Conservation (phyloP, 1,140 invertebrate species). For the Octopus sinensis region DNA sequence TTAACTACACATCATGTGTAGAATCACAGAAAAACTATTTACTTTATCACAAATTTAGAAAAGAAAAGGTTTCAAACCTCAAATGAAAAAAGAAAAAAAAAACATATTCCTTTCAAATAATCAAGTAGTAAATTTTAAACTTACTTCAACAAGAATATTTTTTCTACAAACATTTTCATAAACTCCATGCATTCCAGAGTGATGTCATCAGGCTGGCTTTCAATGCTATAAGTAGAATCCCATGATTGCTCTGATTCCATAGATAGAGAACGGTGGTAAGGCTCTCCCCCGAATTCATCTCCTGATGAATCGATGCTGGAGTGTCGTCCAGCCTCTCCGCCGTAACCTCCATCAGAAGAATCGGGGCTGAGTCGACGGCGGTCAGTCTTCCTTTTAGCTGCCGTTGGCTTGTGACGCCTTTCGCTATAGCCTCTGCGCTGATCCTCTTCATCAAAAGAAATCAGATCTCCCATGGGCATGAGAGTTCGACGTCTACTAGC, state of each 20-base stretch:
- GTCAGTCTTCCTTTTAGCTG: neutral
- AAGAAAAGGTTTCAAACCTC: too few species aligned
- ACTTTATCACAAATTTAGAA: too few species aligned
- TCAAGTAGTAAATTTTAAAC: conserved; percentile 10
- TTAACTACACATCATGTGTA: too few species aligned
- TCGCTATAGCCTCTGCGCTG: conserved; percentile 21
- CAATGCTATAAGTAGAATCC: conserved; percentile 70
- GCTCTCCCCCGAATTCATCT: conserved; percentile 35
- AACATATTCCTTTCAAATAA: neutral
- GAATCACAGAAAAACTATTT: too few species aligned
- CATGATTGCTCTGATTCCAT: conserved; percentile 71
- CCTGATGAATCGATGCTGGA: conserved; percentile 33
- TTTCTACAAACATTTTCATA: conserved; percentile 71
- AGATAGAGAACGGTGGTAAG: conserved; percentile 60
- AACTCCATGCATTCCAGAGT: conserved; percentile 65
- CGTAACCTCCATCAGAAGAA: conserved; percentile 14
- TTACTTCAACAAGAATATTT: conserved; percentile 62
- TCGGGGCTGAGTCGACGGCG: conserved; percentile 22
- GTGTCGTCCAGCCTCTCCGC: neutral
- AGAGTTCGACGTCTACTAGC: conserved; percentile 19
- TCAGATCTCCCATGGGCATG: conserved; percentile 43
- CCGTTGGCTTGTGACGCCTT: conserved; percentile 13
- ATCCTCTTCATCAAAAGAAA: conserved; percentile 46
- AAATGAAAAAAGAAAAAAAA: neutral
- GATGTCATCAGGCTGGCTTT: conserved; percentile 69